Percentiles rank a stretch among this genome's conserved stretches.
Conservation (phyloP, 2,113 vertebrate genomes). For the Clarias macrocephalus region DNA sequence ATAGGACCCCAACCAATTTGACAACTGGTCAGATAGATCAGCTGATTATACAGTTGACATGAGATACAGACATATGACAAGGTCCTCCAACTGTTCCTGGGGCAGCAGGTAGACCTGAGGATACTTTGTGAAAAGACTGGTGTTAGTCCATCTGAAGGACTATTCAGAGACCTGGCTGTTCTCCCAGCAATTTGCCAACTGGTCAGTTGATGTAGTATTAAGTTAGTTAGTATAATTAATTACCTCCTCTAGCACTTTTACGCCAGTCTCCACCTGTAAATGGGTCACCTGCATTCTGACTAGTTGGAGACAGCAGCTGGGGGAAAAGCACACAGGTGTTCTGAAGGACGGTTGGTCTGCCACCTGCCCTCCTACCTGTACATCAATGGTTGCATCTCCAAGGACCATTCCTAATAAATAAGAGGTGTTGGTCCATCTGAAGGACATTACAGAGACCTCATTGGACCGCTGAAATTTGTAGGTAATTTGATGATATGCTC, state of each 20-base stretch:
- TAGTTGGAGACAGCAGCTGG: not conserved
- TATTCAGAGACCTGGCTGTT: not conserved
- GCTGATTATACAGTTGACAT: not conserved
- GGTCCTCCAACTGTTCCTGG: not conserved
- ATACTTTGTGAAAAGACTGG: not conserved
- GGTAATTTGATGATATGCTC: not conserved
- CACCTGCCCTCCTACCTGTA: not conserved
- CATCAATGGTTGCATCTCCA: not conserved
- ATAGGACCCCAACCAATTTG: not conserved
- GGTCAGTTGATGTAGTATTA: not conserved
- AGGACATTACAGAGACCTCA: not conserved
- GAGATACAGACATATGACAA: not conserved
- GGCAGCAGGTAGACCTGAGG: not conserved
- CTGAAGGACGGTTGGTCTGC: not conserved
- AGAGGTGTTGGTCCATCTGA: not conserved
- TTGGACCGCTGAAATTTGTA: not conserved
- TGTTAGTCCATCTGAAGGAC: not conserved
- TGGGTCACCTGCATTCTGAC: not conserved
- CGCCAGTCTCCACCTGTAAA: not conserved
- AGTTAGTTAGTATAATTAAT: too few species aligned
- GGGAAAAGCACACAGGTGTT: not conserved
- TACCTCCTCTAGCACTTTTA: not conserved
- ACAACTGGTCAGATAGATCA: not conserved
- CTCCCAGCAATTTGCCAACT: not conserved
- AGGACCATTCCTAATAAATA: not conserved